Conservation (phyloP, 2,888 invertebrate species). For the Alsophila aescularia region DNA sequence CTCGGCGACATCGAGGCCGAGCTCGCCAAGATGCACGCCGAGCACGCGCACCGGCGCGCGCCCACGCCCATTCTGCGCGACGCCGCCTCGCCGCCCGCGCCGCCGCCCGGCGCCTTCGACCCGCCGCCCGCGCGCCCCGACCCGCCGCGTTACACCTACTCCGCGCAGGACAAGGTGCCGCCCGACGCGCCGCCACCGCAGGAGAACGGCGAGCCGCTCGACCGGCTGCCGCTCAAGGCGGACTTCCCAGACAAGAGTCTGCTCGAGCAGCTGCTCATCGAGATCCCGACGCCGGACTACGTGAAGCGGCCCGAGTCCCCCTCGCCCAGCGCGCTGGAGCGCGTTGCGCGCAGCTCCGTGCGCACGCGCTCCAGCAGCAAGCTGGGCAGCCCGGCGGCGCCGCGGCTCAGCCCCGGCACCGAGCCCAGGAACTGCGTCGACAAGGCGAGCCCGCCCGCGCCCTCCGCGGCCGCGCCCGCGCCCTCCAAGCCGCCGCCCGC, state of each 20-base stretch:
- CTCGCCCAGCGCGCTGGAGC: constrained; percentile 75
- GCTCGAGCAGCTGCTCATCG: constrained; percentile 92
- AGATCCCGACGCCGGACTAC: constrained; percentile 88
- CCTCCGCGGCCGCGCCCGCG: constrained; percentile 13
- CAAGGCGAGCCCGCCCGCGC: constrained; percentile 49
- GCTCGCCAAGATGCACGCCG: constrained; percentile 87
- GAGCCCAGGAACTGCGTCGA: constrained; percentile 62
- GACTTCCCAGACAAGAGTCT: constrained; percentile 85
- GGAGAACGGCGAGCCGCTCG: constrained; percentile 62
- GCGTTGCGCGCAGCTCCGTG: constrained; percentile 81
- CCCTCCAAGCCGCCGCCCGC: constrained; percentile 49
- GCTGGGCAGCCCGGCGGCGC: constrained; percentile 75
- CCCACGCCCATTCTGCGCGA: constrained; percentile 40
- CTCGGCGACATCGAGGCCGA: constrained; percentile 88
- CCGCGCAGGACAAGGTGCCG: constrained; percentile 86
- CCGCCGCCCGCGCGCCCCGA: constrained; percentile 89
- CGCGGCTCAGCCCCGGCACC: constrained; percentile 68
- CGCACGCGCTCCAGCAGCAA: constrained; percentile 88
- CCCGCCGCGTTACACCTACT: constrained; percentile 91
- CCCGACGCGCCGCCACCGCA: constrained; percentile 83
- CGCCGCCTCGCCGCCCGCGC: constrained; percentile 19
- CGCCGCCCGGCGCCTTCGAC: constrained; percentile 71
- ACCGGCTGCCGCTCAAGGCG: constrained; percentile 72
- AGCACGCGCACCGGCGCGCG: constrained; percentile 51
- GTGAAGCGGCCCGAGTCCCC: constrained; percentile 76